Conservation (phyloP, 2,797 vertebrate genomes). For the Okamejei kenojei region DNA sequence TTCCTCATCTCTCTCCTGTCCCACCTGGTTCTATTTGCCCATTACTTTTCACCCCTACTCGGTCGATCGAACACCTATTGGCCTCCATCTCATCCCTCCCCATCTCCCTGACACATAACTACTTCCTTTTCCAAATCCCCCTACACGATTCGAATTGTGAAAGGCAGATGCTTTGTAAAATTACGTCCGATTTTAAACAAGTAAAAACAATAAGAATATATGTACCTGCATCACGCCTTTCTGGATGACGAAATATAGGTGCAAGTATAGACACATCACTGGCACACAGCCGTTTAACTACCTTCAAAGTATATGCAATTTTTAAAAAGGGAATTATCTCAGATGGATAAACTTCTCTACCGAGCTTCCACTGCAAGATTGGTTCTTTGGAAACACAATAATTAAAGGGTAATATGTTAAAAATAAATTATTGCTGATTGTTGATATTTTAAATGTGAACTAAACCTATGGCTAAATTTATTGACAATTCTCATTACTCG, state of each 20-base stretch:
- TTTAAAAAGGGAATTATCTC: background rate
- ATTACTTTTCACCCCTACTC: no score
- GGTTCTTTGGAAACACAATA: conserved; percentile 30
- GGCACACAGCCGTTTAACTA: background rate
- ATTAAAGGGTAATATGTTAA: background rate
- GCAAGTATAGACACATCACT: background rate
- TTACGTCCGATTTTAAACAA: background rate
- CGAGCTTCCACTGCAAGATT: conserved; percentile 15
- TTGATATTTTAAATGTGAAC: background rate
- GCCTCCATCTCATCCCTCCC: no score
- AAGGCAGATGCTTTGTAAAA: background rate
- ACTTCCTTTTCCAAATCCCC: background rate
- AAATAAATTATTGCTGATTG: background rate
- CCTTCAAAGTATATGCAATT: background rate
- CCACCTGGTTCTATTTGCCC: no score
- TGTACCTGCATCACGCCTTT: background rate
- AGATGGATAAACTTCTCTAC: background rate
- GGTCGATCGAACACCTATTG: no score
- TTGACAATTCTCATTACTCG: background rate
- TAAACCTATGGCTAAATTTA: background rate
- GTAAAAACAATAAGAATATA: background rate
- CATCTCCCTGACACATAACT: background rate
- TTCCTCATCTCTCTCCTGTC: no score
- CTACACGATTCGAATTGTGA: background rate
- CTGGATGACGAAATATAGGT: background rate